These are phyloP conservation scores for Myotis findleyi DNA, from an alignment of 2,797 vertebrate species.

Conservation along the genomic window DNA sequence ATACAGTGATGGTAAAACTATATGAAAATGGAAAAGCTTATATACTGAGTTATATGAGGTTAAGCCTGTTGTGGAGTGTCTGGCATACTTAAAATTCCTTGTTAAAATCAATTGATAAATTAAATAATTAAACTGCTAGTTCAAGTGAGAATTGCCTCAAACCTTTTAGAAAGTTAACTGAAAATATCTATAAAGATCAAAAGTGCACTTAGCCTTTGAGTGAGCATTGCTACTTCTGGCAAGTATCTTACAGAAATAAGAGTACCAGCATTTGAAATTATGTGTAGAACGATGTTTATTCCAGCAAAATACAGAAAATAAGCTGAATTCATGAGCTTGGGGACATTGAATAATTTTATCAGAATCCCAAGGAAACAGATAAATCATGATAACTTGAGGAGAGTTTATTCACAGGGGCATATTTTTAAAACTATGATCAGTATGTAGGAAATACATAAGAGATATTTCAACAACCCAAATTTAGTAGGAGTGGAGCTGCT, in stretches of 20 bases:
- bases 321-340: background rate
- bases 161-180: background rate
- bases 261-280: background rate
- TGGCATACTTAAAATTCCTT: slow-evolving; percentile 18
- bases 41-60: background rate
- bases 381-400: background rate
- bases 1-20: background rate
- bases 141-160: background rate
- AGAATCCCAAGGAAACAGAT: background rate
- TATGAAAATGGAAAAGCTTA: background rate
- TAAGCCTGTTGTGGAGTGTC: background rate
- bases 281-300: background rate
- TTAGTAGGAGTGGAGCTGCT: background rate
- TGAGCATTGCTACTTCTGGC: background rate
- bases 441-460: background rate
- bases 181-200: slow-evolving; percentile 47
- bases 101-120: background rate
- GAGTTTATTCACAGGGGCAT: background rate
- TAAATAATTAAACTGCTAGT: background rate
- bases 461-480: background rate
- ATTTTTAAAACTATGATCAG: slow-evolving; percentile 26
- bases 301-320: slow-evolving; percentile 1
- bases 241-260: slow-evolving; percentile 7
- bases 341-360: background rate
- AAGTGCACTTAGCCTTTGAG: slow-evolving; percentile 19